Base-by-base conservation (phyloP, 2,888 invertebrate genomes). In the Nephrotoma appendiculata region DNA sequence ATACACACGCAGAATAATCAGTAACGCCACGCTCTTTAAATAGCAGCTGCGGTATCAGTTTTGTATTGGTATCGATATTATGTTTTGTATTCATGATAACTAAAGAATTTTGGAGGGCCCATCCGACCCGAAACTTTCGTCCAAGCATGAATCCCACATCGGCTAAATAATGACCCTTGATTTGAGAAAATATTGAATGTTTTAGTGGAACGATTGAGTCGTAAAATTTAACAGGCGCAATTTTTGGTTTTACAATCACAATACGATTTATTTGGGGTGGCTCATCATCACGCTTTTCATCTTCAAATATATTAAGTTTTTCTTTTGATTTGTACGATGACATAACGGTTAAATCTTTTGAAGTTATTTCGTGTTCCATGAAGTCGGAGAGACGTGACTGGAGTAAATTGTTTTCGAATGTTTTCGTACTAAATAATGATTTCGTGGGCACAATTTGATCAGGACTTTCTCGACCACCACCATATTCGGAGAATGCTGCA, bases 101-200 rank as follows among this genome's bases (percentile, higher is more conserved):
- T 0, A 95, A 90, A 0, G 93, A 93, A 88, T 94, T 93, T 12
- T 93, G 93, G 0, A 95, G 94, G 0, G 95, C 95, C 95, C 97
- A 98, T 0, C 96, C 96, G 0, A 95, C 93, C 89, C 95, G 94
- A 88, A 94, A 94, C 87, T 95, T 94, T 0, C 95, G 93, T 42
- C 95, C 94, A 88, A 94, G 93, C 86, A 93, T 92, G 7, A 95
- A 91, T 0, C 93, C 93, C 90, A 93, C 89, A 89, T 95, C 95
- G 0, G 93, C 92, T 12, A 93, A 91, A 89, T 91, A 92, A 0
- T 91, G 90, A 0, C 93, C 92, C 11, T 88, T 88, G 5, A 90
- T 83, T 2, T 88, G 88, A 84, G 88, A 87, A 0, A 89, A 89
- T n/a, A 91, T 89, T 0, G 91, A 92, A 2, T 89, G 89, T 5